Base-by-base conservation (phyloP, 2,888 invertebrate genomes). In the Brachyptera risi region DNA sequence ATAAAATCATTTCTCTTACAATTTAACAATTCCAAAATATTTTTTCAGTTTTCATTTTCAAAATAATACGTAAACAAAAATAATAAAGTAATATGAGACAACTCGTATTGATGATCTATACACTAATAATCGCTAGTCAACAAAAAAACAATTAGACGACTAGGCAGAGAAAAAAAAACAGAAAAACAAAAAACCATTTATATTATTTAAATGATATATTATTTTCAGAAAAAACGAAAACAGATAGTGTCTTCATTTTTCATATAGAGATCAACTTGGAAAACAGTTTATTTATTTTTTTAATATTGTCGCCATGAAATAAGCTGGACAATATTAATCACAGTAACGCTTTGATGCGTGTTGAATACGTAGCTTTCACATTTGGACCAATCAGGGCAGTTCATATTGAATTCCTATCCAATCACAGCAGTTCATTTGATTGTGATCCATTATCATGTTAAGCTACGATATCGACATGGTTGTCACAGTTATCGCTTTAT, bases 341-440 rank as follows among this genome's bases (percentile, higher is more conserved):
- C 67, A 67, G 67, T 58, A 49, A 47, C 66, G 67, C 67, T 67
- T 67, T 67, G 67, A 67, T 64, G 67, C 51, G 62, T 62, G 65
- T 27, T 49, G 62, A 44, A 49, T 35, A 37, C 59, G 23, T 42
- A 58, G 60, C 54, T 35, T 27, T 11, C 31, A 31, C 31, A 31
- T 31, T 11, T 31, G 31, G 31, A 31, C 31, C 31, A 31, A 31
- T 31, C 31, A 31, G 31, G 31, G 31, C 31, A 31, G 31, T 31
- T 31, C 5, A 31, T 31, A 7, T 11, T 5, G 31, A 5, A 31
- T 7, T 31, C 31, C n/a, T n/a, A 31, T 5, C 31, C 31, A 31
- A 31, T 31, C 31, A n/a, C n/a, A n/a, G n/a, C n/a, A n/a, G n/a
- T n/a, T n/a, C n/a, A 31, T 31, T 31, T 31, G 31, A 11, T 11